Conservation (phyloP, 2,888 invertebrate species). For the Zonitis immaculata region DNA sequence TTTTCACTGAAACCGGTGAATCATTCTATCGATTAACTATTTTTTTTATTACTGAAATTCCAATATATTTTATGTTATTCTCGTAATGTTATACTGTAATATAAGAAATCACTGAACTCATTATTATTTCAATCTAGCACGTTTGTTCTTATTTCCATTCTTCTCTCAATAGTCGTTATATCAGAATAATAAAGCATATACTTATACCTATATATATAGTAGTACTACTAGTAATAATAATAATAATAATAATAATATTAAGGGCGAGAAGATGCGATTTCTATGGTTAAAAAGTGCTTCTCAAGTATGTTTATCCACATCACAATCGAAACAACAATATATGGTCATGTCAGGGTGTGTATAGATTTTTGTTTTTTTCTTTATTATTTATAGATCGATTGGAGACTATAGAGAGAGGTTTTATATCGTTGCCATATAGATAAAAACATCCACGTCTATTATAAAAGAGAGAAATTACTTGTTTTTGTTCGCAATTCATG, state of each 20-base stretch:
- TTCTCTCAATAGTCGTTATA: neutral
- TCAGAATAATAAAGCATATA: too few species aligned
- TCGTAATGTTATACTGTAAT: too few species aligned
- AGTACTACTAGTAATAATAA: neutral
- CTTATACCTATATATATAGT: neutral
- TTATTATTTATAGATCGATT: neutral
- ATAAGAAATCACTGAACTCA: slow-evolving; percentile 6
- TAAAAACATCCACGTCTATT: neutral
- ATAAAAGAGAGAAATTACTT: neutral
- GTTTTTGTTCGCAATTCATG: neutral
- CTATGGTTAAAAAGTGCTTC: neutral
- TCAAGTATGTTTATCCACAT: neutral
- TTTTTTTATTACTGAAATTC: too few species aligned
- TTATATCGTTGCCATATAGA: neutral
- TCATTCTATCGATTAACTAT: too few species aligned
- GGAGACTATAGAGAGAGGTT: neutral
- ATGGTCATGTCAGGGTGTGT: neutral
- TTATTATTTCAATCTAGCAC: neutral
- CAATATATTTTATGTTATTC: too few species aligned
- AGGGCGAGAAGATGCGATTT: too few species aligned
- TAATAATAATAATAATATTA: neutral
- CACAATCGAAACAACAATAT: neutral
- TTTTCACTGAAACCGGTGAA: too few species aligned
- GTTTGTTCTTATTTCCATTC: neutral
- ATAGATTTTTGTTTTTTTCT: too few species aligned